Evolutionary conservation across 2,888 invertebrate species (phyloP), one percentile per base, ranked within the genome.

Genomic region (Thymelicus acteon): DNA sequence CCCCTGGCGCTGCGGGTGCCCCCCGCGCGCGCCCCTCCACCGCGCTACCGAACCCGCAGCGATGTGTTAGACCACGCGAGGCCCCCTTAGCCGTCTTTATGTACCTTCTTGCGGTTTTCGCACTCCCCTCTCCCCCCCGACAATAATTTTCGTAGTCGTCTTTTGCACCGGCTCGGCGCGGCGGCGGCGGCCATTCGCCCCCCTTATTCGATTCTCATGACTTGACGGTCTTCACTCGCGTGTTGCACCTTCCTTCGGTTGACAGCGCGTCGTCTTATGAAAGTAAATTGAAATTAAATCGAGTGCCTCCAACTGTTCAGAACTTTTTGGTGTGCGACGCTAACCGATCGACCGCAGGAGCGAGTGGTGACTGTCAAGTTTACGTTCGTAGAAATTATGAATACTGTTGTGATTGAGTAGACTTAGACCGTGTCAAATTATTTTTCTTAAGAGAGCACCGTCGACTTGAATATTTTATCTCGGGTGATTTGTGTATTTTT

Each of bases 131-230:
- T 72, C 73, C 74, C 63, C 60, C 52, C 79, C 79, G 90, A 91
- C 90, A 91, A 91, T 91, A 91, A 91, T 90, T 88, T 88, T 86
- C 73, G 85, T 87, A 88, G 85, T 78, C 75, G 76, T 64, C 64
- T 44, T 60, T 64, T 64, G 77, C 73, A 68, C 60, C 68, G 65
- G 72, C 68, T 67, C 62, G 31, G 63, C 44, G 44, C 44, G 44
- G 44, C 44, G 44, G 44, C 44, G 44, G 44, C 64, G 64, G 71
- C 69, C 71, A 72, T 70, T 68, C 72, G 63, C 71, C 67, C 67
- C 70, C 65, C 57, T 67, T 44, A 60, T 62, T 74, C 70, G 71
- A 58, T 37, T 44, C 13, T n/a, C 49, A 54, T 15, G 15, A 49
- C 40, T 64, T 19, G 10, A 19, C n/a, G 39, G 52, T 52, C 39